Evolutionary conservation across 1,140 invertebrate genomes (phyloP).

Genomic region (Magallana ariakensis): DNA sequence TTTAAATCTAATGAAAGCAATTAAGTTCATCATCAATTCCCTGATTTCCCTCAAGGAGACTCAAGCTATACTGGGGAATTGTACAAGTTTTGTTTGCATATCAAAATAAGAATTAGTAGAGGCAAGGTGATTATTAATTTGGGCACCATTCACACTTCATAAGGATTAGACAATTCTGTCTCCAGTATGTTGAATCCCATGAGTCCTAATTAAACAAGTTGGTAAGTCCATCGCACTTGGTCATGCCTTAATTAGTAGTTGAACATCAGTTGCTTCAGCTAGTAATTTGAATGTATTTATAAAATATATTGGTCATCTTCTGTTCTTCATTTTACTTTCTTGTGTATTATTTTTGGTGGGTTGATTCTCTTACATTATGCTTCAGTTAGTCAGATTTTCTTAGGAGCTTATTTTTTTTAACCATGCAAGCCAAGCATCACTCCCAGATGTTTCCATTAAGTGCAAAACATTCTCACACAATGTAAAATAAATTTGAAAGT

Average conservation of each 20-base stretch:
- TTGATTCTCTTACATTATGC: too few relatives aligned
- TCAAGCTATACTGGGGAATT: not conserved
- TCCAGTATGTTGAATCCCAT: not conserved
- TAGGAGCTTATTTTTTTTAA: too few relatives aligned
- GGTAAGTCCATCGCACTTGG: not conserved
- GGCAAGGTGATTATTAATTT: slow-evolving; percentile 11
- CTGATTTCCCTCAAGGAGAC: not conserved
- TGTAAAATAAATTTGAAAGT: too few relatives aligned
- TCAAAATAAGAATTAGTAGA: slow-evolving; percentile 5
- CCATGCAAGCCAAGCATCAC: too few relatives aligned
- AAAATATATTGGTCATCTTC: too few relatives aligned
- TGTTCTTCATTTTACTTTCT: too few relatives aligned
- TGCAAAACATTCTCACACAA: too few relatives aligned
- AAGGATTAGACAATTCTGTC: not conserved
- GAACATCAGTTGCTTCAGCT: too few relatives aligned
- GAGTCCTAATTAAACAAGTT: not conserved
- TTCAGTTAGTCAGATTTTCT: too few relatives aligned
- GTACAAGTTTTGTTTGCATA: not conserved
- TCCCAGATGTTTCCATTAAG: too few relatives aligned
- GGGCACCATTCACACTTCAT: slow-evolving; percentile 2
- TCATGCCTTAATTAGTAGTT: not conserved
- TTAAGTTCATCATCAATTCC: slow-evolving; percentile 10
- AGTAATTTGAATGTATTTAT: too few relatives aligned
- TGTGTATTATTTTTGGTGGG: too few relatives aligned
- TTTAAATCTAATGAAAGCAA: not conserved